These are phyloP conservation scores for Tolmerus cingulatus DNA, from an alignment of 2,888 invertebrate genomes.

Conservation along the genomic window DNA sequence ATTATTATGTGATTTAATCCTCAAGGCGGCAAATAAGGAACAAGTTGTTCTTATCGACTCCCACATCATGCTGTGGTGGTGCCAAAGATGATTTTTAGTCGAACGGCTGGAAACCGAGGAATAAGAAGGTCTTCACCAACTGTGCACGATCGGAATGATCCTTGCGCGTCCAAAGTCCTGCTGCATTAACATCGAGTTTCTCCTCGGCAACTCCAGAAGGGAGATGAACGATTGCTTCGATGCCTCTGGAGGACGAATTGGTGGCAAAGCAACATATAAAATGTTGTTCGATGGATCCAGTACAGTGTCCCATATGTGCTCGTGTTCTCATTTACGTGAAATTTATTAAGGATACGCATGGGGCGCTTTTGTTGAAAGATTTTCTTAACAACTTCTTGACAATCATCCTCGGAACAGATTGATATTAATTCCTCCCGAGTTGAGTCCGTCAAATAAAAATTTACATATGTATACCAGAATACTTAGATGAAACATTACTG, in stretches of 20 bases:
- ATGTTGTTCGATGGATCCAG: conserved; percentile 68
- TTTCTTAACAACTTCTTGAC: too few relatives aligned
- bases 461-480: too few relatives aligned
- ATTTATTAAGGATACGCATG: too few relatives aligned
- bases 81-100: conserved; percentile 82
- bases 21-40: conserved; percentile 64
- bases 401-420: too few relatives aligned
- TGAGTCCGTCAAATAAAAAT: too few relatives aligned
- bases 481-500: too few relatives aligned
- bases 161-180: conserved; percentile 81
- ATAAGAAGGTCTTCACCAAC: conserved; percentile 94
- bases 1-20: conserved; percentile 55
- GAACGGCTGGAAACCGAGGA: conserved; percentile 90
- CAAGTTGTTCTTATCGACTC: conserved; percentile 69
- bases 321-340: too few relatives aligned
- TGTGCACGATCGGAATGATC: conserved; percentile 84
- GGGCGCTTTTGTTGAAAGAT: too few relatives aligned
- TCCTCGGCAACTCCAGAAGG: conserved; percentile 94
- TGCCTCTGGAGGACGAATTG: conserved; percentile 84
- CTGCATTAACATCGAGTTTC: conserved; percentile 81
- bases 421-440: too few relatives aligned
- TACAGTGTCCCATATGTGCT: too few relatives aligned
- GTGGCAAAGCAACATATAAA: conserved; percentile 89
- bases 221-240: conserved; percentile 96
- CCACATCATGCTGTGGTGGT: conserved; percentile 65